Evolutionary conservation across 2,113 vertebrate species (phyloP).

Genomic region (Podilymbus podiceps): DNA sequence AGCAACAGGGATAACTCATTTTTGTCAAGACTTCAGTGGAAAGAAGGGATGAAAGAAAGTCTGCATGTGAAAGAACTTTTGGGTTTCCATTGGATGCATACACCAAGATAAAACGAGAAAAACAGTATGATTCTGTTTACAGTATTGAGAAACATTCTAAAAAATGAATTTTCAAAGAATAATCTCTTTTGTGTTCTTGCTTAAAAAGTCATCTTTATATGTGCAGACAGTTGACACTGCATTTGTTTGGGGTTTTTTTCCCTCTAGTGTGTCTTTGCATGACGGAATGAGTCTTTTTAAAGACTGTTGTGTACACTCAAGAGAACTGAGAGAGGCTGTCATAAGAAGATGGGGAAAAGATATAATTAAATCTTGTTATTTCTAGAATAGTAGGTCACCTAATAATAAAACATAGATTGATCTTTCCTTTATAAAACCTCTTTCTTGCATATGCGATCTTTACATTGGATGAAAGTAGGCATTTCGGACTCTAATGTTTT

Average conservation of each 20-base stretch:
- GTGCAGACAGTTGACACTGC: neutral
- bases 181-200: neutral
- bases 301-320: neutral
- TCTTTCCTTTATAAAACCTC: neutral
- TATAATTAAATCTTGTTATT: neutral
- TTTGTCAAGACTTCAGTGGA: conserved; percentile 7
- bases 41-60: conserved; percentile 16
- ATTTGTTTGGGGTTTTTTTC: neutral
- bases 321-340: neutral
- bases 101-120: conserved; percentile 15
- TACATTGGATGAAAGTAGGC: neutral
- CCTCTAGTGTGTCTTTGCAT: neutral
- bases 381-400: neutral
- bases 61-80: neutral
- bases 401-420: neutral
- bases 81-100: neutral
- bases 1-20: conserved; percentile 27
- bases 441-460: neutral
- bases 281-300: neutral
- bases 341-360: neutral
- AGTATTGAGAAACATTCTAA: neutral
- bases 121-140: neutral
- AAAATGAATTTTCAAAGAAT: neutral
- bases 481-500: neutral
- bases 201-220: neutral